phyloP scores from a whole-genome alignment of 2,797 vertebrate species.

The Gouania willdenowi region DNA sequence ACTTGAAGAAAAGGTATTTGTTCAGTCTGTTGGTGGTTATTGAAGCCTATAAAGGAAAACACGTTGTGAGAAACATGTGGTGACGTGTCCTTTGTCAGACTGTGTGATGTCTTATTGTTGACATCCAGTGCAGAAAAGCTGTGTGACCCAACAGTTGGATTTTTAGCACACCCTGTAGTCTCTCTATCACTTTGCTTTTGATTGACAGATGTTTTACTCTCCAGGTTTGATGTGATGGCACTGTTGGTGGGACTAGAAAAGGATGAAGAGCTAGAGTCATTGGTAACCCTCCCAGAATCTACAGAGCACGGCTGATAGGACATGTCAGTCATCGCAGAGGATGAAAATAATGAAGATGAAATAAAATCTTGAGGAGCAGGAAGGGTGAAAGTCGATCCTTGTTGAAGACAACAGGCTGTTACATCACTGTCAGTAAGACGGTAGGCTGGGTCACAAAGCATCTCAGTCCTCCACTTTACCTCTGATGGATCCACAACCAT shows the following conservation, averaged over 20 bases:
- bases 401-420: neutral
- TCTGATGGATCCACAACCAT: accelerated
- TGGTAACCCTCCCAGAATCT: constrained; percentile 10
- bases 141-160: neutral
- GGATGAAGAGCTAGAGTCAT: constrained; percentile 12
- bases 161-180: neutral
- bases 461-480: neutral
- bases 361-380: neutral
- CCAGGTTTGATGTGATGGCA: neutral
- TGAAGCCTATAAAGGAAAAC: too few relatives aligned
- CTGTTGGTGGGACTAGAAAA: constrained; percentile 1
- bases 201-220: too few relatives aligned
- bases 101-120: constrained; percentile 36
- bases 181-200: neutral
- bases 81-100: too few relatives aligned
- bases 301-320: constrained; percentile 24
- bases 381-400: neutral
- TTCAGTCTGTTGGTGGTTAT: neutral
- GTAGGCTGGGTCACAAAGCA: constrained; percentile 11
- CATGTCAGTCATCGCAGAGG: constrained; percentile 7
- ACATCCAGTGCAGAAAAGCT: constrained; percentile 10
- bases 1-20: constrained; percentile 2
- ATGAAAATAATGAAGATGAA: neutral
- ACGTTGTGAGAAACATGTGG: too few relatives aligned
- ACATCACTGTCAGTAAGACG: neutral